These are phyloP conservation scores for Tigriopus californicus DNA, from an alignment of 2,888 invertebrate species.

Conservation along the genomic window DNA sequence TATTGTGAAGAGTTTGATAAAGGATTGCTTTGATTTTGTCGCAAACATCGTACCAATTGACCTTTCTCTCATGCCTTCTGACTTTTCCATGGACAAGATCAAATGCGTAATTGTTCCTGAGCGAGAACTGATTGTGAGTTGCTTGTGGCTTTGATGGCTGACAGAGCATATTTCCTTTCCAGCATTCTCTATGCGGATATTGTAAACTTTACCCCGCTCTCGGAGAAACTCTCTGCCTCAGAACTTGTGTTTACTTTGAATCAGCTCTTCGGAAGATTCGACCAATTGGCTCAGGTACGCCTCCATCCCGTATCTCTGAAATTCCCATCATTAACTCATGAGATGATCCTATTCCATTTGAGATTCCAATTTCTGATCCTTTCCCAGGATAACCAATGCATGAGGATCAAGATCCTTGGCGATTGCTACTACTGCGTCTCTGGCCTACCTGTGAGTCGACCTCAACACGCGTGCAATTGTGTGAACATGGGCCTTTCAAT, in stretches of 20 bases:
- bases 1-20: too few relatives aligned
- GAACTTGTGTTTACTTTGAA: slow-evolving; percentile 88
- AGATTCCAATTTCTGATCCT: not conserved
- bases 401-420: slow-evolving; percentile 85
- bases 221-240: slow-evolving; percentile 75
- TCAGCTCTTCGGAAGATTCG: slow-evolving; percentile 88
- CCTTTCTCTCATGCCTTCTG: too few relatives aligned
- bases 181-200: slow-evolving; percentile 93
- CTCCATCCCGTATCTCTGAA: not conserved
- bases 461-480: slow-evolving; percentile 84
- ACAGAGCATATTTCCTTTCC: slow-evolving; percentile 3
- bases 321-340: too few relatives aligned
- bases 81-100: too few relatives aligned
- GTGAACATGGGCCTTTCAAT: slow-evolving; percentile 90
- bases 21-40: too few relatives aligned
- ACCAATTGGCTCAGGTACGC: slow-evolving; percentile 84
- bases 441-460: slow-evolving; percentile 72
- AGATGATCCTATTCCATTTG: too few relatives aligned
- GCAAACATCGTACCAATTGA: too few relatives aligned
- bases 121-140: too few relatives aligned
- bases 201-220: slow-evolving; percentile 91
- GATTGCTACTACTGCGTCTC: slow-evolving; percentile 93
- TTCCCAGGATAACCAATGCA: slow-evolving; percentile 72
- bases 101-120: too few relatives aligned
- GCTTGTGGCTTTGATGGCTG: too few relatives aligned